Base-by-base conservation (phyloP, 1,140 invertebrate species). In the Helicoverpa zea region DNA sequence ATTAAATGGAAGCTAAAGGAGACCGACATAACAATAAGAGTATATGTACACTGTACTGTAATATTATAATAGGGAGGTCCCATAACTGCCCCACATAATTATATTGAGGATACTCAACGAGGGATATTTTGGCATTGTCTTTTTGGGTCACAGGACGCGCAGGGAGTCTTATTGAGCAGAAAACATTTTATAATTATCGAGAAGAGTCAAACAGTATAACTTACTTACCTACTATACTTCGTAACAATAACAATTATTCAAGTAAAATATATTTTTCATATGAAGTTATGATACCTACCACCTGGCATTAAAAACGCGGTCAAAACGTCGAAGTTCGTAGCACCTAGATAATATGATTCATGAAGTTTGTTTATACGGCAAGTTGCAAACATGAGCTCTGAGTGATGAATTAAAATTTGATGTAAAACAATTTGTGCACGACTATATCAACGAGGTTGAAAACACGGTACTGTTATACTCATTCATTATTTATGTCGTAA, bases 51-150 rank as follows among this genome's bases (percentile, higher is more conserved):
- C 68, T 43, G 68, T 52, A 54, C 23, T 13, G 68, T 54, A 72
- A n/a, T 72, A 72, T 72, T 72, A 72, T 54, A 72, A 72, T 72
- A 52, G 49, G 68, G n/a, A 52, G 23, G 49, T 72, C 49, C 68
- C 68, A n/a, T 52, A 72, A 52, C 23, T 72, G 49, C 23, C n/a
- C 49, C 68, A 30, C 68, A 72, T 72, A 30, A 72, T 72, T 72
- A 72, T 72, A 72, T 72, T 51, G 49, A 51, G 49, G 47, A 72
- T 54, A 72, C 49, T 52, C 13, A 30, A n/a, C 49, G 68, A 52
- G 23, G 68, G 47, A 72, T 54, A 72, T 30, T 43, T 52, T 51
- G 49, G 13, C 52, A 52, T 72, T 72, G 68, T 72, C 68, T 72
- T 72, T 18, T 54, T 30, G 68, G 68, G 68, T 72, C 68, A n/a